Evolutionary conservation across 2,797 vertebrate genomes (phyloP).

Genomic region (Pangasius sanitwongsei): DNA sequence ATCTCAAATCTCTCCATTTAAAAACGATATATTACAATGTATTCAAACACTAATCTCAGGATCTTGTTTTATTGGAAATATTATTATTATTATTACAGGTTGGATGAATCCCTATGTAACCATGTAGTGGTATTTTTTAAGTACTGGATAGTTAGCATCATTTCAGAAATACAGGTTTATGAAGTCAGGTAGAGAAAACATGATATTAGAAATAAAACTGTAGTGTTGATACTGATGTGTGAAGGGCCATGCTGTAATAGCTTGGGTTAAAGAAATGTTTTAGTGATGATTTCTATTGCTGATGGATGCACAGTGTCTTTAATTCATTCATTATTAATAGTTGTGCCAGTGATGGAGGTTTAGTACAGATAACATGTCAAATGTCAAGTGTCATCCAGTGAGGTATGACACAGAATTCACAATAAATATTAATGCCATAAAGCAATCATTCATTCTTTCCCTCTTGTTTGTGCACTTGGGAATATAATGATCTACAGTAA

Average conservation of each 20-base stretch:
- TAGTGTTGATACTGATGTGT: not conserved
- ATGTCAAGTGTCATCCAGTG: not conserved
- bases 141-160: not conserved
- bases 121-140: not conserved
- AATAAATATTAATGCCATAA: no score
- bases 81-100: not conserved
- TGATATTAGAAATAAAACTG: not conserved
- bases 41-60: not conserved
- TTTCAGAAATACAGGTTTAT: not conserved
- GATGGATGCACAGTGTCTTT: not conserved
- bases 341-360: not conserved
- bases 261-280: not conserved
- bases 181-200: not conserved
- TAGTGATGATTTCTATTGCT: not conserved
- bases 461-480: not conserved
- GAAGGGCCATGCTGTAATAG: not conserved
- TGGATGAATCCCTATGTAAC: not conserved
- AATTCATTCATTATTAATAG: not conserved
- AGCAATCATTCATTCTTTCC: not conserved
- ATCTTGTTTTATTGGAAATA: not conserved
- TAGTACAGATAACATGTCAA: not conserved
- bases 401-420: not conserved
- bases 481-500: not conserved
- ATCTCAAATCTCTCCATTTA: not conserved
- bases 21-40: not conserved